Base-by-base conservation (phyloP, 2,888 invertebrate genomes). In the Zele albiditarsus region DNA sequence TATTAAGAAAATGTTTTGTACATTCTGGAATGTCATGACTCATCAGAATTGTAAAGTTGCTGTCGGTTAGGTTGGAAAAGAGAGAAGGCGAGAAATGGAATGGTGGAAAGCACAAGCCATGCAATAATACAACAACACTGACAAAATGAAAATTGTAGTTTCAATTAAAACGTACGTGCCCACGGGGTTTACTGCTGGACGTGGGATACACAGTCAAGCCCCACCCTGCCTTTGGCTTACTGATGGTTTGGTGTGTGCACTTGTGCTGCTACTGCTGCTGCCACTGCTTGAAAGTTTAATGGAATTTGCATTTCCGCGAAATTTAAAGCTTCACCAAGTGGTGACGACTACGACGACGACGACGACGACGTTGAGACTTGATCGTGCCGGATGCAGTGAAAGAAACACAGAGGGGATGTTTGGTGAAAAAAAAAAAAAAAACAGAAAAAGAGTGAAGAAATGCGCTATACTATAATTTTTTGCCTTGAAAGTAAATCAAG, bases 261-360 rank as follows among this genome's bases (percentile, higher is more conserved):
- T 28, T 46, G 58, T 71, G 38, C 60, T 25, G 23, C 65, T 60
- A 27, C 70, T 73, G 49, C 27, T 76, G 62, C 58, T 71, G 33
- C 33, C 58, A 46, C 66, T 46, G 25, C 31, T 62, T 78, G 79
- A 82, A 82, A 84, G 75, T 82, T 82, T 80, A 84, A 83, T 80
- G 82, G 78, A 80, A 79, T 79, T 79, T 80, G 78, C 73, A 79
- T 82, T 82, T 79, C 71, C 78, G 69, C 73, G 74, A 80, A 82
- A 83, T 82, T 81, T 80, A 79, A 81, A 79, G 79, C 80, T 80
- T 75, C 70, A 65, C 73, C 76, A 75, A 78, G 77, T 68, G 60
- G 49, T 66, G 74, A 38, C 49, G 58, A 46, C 66, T 33, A 42
- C 14, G 42, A 46, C 67, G 63, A 46, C n/a, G 46, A 16, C 14